phyloP scores from a whole-genome alignment of 2,113 vertebrate genomes.

The Arizona elegans region DNA sequence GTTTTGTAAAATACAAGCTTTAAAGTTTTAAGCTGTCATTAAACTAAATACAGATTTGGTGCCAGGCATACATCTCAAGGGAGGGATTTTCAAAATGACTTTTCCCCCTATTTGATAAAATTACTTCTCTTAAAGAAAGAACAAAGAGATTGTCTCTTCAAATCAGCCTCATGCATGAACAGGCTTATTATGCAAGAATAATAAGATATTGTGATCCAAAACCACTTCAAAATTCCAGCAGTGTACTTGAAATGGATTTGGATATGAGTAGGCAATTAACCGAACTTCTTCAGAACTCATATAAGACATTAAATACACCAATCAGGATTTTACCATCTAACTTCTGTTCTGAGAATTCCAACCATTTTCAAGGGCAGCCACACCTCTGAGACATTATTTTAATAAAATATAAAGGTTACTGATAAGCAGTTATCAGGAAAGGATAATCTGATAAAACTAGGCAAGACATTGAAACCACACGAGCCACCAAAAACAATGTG shows the following conservation, averaged over 20 bases:
- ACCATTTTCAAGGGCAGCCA: neutral
- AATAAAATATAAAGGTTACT: neutral
- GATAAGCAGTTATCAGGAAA: neutral
- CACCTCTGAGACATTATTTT: neutral
- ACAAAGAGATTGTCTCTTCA: neutral
- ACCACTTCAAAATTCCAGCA: neutral
- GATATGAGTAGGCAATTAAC: neutral
- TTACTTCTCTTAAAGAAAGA: neutral
- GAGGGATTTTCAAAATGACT: neutral
- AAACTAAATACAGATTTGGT: neutral
- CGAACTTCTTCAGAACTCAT: neutral
- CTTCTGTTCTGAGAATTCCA: neutral
- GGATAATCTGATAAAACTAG: neutral
- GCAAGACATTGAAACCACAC: neutral
- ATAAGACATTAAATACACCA: neutral
- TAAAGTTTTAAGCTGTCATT: neutral
- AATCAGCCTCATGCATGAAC: neutral
- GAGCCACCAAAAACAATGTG: neutral
- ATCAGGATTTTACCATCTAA: neutral
- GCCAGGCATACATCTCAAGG: neutral
- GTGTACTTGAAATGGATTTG: neutral
- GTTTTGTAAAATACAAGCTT: neutral
- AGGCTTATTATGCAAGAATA: neutral
- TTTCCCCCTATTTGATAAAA: neutral
- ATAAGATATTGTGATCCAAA: neutral